These are phyloP conservation scores for Ploceus nigricollis DNA, from an alignment of 2,113 vertebrate genomes.

Conservation along the genomic window DNA sequence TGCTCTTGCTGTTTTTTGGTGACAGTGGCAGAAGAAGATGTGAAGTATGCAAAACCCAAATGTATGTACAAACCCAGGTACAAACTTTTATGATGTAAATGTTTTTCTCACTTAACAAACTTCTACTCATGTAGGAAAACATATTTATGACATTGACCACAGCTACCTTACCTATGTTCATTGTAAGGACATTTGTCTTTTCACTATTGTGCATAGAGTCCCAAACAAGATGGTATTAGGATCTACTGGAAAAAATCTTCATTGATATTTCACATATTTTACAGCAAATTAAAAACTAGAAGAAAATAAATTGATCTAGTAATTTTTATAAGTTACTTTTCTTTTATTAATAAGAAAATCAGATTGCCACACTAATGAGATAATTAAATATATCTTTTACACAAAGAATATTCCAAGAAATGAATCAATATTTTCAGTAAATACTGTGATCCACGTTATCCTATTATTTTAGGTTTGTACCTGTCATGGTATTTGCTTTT, in stretches of 20 bases:
- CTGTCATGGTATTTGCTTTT: constrained; percentile 4
- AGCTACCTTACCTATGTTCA: background rate
- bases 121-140: background rate
- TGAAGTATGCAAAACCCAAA: background rate
- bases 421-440: constrained; percentile 29
- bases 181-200: background rate
- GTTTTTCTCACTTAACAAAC: background rate
- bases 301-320: background rate
- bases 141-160: background rate
- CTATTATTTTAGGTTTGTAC: background rate
- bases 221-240: background rate
- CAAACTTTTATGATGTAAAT: background rate
- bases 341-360: constrained; percentile 7
- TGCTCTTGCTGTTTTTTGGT: background rate
- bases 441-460: background rate
- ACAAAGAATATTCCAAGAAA: background rate
- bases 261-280: background rate
- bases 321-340: background rate
- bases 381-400: background rate
- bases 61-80: background rate
- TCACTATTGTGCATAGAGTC: background rate
- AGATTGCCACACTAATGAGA: background rate
- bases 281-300: background rate
- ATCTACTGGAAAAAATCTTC: background rate
- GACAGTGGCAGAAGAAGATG: background rate